Base-by-base conservation (phyloP, 2,888 invertebrate genomes). In the Lumbricus terrestris region DNA sequence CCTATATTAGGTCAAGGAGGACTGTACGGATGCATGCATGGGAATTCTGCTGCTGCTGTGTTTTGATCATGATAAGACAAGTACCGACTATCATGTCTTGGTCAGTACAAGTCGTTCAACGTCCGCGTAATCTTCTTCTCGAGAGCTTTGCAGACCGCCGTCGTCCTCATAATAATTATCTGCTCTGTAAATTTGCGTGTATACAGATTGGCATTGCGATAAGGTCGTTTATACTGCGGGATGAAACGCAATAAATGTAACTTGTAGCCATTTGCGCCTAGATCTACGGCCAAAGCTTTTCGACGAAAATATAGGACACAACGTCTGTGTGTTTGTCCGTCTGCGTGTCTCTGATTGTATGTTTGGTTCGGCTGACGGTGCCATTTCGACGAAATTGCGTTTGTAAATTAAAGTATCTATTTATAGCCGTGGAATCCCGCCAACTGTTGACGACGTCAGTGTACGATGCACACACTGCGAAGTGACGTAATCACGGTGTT, bases 381-480 rank as follows among this genome's bases (percentile, higher is more conserved):
- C n/a, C 69, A 69, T 69, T 69, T 69, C 69, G 69, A 69, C 69
- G n/a, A 69, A 69, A 69, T 69, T 69, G 69, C 69, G n/a, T 69
- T 54, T 69, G 69, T n/a, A 69, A 69, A 69, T 69, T 29, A 69
- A n/a, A n/a, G 69, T n/a, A n/a, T 69, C 69, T 69, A 69, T 69
- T 69, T 69, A 69, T 69, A 69, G 69, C 69, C 69, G 69, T n/a
- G 69, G 69, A 69, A 69, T n/a, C n/a, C 69, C 69, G 6, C 8
- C 29, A 69, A n/a, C 69, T 2, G n/a, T n/a, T n/a, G 69, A 69
- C 69, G 29, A 69, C 29, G n/a, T 69, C 69, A n/a, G n/a, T n/a
- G n/a, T 1, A 0, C 1, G n/a, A n/a, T n/a, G n/a, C n/a, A n/a
- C 69, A 11, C 69, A 8, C 29, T 69, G 29, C 8, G 8, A 8